Evolutionary conservation across 2,888 invertebrate genomes (phyloP).

Genomic region (Conops quadrifasciatus): DNA sequence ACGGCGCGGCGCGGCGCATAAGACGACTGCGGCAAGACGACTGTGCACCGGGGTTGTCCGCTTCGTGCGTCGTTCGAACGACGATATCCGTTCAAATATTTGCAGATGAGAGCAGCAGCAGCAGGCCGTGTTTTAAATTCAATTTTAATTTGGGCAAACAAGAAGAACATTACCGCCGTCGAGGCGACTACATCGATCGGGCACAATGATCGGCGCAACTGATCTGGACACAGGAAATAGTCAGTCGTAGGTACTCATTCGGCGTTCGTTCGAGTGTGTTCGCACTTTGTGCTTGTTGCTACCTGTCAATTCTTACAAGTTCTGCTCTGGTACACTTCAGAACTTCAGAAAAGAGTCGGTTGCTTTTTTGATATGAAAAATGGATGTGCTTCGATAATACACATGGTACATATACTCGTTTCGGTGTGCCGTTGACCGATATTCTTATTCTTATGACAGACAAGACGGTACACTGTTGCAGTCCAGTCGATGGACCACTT

Average conservation of each 20-base stretch:
- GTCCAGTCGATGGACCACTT: too few species aligned
- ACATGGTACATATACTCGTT: too few species aligned
- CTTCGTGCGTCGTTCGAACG: neutral
- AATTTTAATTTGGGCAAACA: conserved; percentile 28
- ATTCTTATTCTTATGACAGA: too few species aligned
- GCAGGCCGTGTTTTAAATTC: conserved; percentile 54
- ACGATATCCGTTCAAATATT: conserved; percentile 51
- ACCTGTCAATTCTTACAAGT: too few species aligned
- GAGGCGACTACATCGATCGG: neutral
- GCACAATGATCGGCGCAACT: neutral
- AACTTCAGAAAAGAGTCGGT: too few species aligned
- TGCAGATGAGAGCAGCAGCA: conserved; percentile 52
- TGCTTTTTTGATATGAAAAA: too few species aligned
- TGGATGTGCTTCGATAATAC: too few species aligned
- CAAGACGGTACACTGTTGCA: too few species aligned
- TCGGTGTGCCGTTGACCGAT: too few species aligned
- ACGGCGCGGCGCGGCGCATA: neutral
- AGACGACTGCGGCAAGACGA: neutral
- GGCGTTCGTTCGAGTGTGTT: too few species aligned
- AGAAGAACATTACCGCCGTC: neutral
- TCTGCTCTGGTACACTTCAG: too few species aligned
- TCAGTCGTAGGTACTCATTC: neutral
- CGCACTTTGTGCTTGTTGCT: too few species aligned
- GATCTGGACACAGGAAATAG: neutral
- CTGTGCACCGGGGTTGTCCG: neutral